These are phyloP conservation scores for Bos javanicus DNA, from an alignment of 2,113 vertebrate genomes.

Conservation along the genomic window DNA sequence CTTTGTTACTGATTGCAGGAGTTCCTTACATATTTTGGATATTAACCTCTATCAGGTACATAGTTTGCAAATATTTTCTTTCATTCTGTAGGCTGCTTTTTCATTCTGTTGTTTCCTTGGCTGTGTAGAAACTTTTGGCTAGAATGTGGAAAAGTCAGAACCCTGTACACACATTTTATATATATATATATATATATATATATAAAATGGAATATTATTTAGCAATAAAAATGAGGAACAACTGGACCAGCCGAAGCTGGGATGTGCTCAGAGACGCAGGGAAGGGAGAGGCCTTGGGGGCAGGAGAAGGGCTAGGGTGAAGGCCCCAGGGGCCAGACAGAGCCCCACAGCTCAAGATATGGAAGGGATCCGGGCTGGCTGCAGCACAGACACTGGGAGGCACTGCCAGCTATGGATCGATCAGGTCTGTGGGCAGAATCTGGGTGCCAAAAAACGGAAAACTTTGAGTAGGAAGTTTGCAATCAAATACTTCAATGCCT, in stretches of 20 bases:
- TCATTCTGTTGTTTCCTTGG: not conserved
- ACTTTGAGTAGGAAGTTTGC: not conserved
- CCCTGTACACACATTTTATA: not conserved
- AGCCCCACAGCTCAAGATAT: not conserved
- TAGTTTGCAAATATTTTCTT: not conserved
- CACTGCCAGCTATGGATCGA: rapidly evolving
- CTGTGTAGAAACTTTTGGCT: not conserved
- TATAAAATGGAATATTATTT: not conserved
- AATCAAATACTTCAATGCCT: not conserved
- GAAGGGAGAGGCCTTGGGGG: rapidly evolving
- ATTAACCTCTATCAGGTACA: not conserved
- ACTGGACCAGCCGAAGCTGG: not conserved
- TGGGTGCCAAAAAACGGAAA: not conserved
- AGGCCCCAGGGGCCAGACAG: no score
- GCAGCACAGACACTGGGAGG: not conserved
- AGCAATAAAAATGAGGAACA: not conserved
- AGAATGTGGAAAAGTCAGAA: not conserved
- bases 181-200: not conserved
- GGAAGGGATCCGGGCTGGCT: not conserved
- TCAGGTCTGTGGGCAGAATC: not conserved
- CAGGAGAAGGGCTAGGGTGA: not conserved
- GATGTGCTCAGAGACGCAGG: not conserved
- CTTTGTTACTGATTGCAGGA: not conserved
- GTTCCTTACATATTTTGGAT: not conserved
- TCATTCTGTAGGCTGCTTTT: not conserved